Evolutionary conservation across 2,797 vertebrate species (phyloP), one percentile per base, ranked within the genome.

Genomic region (Falco cherrug): DNA sequence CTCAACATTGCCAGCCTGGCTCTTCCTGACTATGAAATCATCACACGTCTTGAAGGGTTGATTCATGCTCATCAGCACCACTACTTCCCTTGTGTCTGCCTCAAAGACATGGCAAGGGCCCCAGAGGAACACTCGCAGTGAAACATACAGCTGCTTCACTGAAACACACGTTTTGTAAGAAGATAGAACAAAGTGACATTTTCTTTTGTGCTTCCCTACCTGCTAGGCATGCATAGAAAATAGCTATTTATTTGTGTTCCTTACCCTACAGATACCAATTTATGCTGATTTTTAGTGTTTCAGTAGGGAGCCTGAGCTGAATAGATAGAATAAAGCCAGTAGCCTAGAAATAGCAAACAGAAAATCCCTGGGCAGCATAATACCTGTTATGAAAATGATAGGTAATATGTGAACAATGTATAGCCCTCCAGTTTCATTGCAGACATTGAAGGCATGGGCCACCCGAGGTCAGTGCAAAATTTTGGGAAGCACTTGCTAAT

Each of bases 11-110:
- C 97, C 56, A 92, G 80, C 28, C 95, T 98, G 9, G 95, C 97
- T 48, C 97, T 98, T 71, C 98, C 99, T 24, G 99, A 99, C 92
- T 98, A 98, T 57, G 98, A 99, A 97, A 99, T 99, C 93, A 97
- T 99, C 94, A 98, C 97, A 76, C 71, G 94, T n/a, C 98, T 99
- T 28, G 98, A 99, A 60, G 95, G 95, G 65, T 86, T 99, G 96
- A 98, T 99, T 95, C 98, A 98, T 69, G 90, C 68, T 51, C 96
- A 98, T 76, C 98, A 97, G 73, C 97, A 98, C 85, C 97, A 97
- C 35, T 97, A 93, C 73, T 91, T 96, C 68, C 88, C 97, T 76
- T 98, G 97, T 90, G 82, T 95, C 93, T 98, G 97, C 95, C 91
- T 97, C 95, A 91, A 65, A 83, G 88, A 95, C 0, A 0, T 47